A percentile compares a stretch with the other conserved stretches of the same genome.
Conservation (phyloP, 2,888 invertebrate genomes). For the Tenthredo scrophulariae region DNA sequence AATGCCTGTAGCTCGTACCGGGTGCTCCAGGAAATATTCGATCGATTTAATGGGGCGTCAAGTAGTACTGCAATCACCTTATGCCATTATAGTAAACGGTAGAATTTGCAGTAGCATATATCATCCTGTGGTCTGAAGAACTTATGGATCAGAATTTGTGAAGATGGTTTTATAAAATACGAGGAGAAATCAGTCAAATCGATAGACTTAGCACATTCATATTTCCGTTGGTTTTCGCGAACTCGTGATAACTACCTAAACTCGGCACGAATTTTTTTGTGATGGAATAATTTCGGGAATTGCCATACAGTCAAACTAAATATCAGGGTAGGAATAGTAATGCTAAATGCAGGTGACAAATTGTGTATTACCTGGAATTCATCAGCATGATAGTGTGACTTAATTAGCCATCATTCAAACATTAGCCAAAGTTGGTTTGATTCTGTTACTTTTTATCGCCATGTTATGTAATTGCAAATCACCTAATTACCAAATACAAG, state of each 20-base stretch:
- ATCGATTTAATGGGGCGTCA: slow-evolving; percentile 2
- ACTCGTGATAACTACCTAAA: neutral
- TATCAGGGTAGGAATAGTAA: too few relatives aligned
- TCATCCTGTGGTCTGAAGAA: neutral
- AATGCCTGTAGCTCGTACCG: neutral
- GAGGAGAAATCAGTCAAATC: neutral
- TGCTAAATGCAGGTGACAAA: too few relatives aligned
- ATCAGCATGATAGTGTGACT: too few relatives aligned
- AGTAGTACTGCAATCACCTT: neutral
- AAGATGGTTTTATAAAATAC: neutral
- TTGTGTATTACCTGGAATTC: too few relatives aligned
- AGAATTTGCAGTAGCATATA: neutral
- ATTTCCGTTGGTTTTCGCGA: neutral
- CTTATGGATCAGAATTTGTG: neutral
- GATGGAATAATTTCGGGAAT: too few relatives aligned
- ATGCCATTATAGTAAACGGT: neutral
- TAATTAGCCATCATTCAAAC: neutral
- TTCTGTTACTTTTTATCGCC: neutral
- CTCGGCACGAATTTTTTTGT: too few relatives aligned
- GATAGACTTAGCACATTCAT: neutral
- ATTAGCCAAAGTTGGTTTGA: neutral
- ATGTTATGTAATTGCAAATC: neutral
- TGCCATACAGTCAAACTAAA: too few relatives aligned
- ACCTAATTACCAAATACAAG: neutral
- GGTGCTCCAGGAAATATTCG: neutral